Evolutionary conservation across 2,888 invertebrate species (phyloP).

Genomic region (Carabus problematicus): DNA sequence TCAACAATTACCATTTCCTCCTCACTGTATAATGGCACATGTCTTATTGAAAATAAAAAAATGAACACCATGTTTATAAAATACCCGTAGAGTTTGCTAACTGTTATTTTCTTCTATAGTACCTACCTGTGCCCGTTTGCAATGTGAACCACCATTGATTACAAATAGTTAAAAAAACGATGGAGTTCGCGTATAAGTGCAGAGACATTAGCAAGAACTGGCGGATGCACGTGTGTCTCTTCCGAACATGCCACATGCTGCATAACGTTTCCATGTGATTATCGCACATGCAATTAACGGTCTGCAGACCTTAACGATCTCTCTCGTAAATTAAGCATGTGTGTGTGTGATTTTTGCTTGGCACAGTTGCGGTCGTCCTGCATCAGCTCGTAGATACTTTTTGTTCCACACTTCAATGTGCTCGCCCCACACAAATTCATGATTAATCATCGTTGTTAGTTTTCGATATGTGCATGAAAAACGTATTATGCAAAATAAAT

Average conservation of each 20-base stretch:
- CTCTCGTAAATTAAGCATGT: slow-evolving; percentile 19
- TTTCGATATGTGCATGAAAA: too few relatives aligned
- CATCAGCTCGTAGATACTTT: slow-evolving; percentile 4
- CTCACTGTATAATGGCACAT: too few relatives aligned
- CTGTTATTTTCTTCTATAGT: too few relatives aligned
- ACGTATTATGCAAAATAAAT: too few relatives aligned
- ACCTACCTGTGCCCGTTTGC: too few relatives aligned
- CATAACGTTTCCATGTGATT: slow-evolving; percentile 23
- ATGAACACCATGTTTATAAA: too few relatives aligned
- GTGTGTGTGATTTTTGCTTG: slow-evolving; percentile 2
- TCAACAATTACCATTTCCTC: too few relatives aligned
- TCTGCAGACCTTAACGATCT: slow-evolving; percentile 28
- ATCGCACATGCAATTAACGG: slow-evolving; percentile 34
- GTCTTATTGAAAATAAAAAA: too few relatives aligned
- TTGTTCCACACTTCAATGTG: neutral
- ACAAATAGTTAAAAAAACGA: slow-evolving; percentile 9
- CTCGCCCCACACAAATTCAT: too few relatives aligned
- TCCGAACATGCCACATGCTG: slow-evolving; percentile 12
- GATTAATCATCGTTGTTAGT: too few relatives aligned
- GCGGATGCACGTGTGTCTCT: neutral
- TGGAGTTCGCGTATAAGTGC: neutral
- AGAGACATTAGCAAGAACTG: slow-evolving; percentile 19
- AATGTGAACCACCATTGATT: too few relatives aligned
- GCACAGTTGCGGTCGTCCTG: slow-evolving; percentile 1
- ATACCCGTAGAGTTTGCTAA: too few relatives aligned